Evolutionary conservation across 1,140 invertebrate genomes (phyloP).

Genomic region (Heliothis subflexa): DNA sequence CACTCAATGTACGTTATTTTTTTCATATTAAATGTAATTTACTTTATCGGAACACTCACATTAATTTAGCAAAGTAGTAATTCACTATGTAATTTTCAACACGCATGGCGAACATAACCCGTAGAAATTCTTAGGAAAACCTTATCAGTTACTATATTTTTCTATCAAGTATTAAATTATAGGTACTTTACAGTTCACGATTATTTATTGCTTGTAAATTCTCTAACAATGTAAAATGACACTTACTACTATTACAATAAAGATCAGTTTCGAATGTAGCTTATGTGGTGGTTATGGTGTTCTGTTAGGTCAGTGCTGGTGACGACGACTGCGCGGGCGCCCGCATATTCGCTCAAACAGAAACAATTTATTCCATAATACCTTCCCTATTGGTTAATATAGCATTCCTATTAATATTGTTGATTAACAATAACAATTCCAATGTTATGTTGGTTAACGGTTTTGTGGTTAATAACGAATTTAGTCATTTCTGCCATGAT

Average conservation of each 20-base stretch:
- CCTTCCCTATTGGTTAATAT: constrained; percentile 75
- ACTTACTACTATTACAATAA: constrained; percentile 17
- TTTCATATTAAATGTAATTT: not conserved
- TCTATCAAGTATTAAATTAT: constrained; percentile 59
- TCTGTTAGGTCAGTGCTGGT: constrained; percentile 13
- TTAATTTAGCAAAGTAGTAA: constrained; percentile 26
- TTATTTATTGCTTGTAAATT: constrained; percentile 23
- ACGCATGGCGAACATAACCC: constrained; percentile 42
- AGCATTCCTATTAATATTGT: constrained; percentile 73
- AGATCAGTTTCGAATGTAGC: constrained; percentile 43
- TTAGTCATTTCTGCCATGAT: not conserved
- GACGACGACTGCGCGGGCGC: constrained; percentile 61
- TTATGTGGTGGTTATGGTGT: constrained; percentile 28
- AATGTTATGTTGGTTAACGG: constrained; percentile 73
- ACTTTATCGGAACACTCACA: not conserved
- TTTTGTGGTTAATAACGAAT: constrained; percentile 58
- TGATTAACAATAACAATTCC: constrained; percentile 60
- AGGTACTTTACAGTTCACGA: constrained; percentile 38
- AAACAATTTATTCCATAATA: constrained; percentile 69
- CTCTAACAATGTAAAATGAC: not conserved
- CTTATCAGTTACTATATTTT: constrained; percentile 59
- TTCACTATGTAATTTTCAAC: constrained; percentile 40
- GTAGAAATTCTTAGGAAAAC: constrained; percentile 50
- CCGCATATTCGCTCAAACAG: constrained; percentile 59
- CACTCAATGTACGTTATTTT: constrained; percentile 23